Evolutionary conservation across 2,113 vertebrate species (phyloP), one percentile per base, ranked within the genome.

Genomic region (Recurvirostra avosetta): DNA sequence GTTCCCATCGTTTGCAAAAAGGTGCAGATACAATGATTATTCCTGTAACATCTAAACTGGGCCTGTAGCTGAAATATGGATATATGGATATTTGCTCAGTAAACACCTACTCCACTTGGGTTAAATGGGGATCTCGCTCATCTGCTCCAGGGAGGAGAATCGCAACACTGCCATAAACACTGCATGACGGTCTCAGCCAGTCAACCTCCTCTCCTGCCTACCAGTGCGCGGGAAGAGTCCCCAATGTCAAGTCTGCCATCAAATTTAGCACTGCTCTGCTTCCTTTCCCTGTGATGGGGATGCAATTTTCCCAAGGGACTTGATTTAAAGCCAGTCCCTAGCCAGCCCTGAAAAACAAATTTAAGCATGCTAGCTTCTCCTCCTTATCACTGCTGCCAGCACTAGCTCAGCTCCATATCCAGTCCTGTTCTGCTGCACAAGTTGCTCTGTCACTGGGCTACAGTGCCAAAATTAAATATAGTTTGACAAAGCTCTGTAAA

Each of bases 91-190:
- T 71, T 61, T 81, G 19, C 58, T 80, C 55, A 71, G 63, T 63
- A 63, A 87, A 75, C 56, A 81, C 23, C 38, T 71, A 62, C 8
- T 34, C 32, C 65, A 45, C 29, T 47, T 71, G 45, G 32, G 32
- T 76, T 62, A 77, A 79, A 84, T 21, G 38, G 34, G 43, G 41
- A 84, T 50, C 41, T 80, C 2, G 4, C 38, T 90, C 63, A 66
- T 10, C 27, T 0, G 0, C 49, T 78, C 27, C 53, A 9, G 0
- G 1, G 50, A 67, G 38, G 38, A 82, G 76, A 91, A 53, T 7
- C 67, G 55, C 72, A 88, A 59, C 52, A 38, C 55, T 70, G 68
- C 66, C 56, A 16, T 20, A 49, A 85, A 73, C 38, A 32, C 29
- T 38, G 72, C 50, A 41, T 38, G 72, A 23, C 0, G 16, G 41